Conservation (phyloP, 1,140 invertebrate genomes). For the Limonius californicus region DNA sequence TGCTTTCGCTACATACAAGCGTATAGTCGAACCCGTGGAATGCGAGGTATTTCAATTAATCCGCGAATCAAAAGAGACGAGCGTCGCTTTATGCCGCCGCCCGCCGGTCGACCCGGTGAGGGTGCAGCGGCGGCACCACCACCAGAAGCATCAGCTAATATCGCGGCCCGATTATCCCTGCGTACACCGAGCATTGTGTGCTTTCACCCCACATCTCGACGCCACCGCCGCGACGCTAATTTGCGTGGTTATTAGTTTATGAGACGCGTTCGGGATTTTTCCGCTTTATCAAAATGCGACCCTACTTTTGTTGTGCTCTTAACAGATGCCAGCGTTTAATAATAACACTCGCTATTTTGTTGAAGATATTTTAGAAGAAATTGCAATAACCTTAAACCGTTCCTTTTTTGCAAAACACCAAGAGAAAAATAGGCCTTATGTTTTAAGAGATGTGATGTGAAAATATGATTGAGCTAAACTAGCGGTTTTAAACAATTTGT, state of each 20-base stretch:
- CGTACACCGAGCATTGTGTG: conserved; percentile 10
- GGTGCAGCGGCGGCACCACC: conserved; percentile 13
- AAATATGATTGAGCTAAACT: no score
- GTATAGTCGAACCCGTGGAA: conserved; percentile 38
- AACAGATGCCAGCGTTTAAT: no score
- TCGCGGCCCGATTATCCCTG: conserved; percentile 27
- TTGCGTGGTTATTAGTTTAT: conserved; percentile 26
- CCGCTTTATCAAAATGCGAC: no score
- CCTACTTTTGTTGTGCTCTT: no score
- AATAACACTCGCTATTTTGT: no score
- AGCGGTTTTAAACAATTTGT: no score
- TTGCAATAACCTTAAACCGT: no score
- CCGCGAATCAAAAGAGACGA: conserved; percentile 46
- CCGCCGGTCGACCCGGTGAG: conserved; percentile 20
- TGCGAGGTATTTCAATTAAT: conserved; percentile 48
- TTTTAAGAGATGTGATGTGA: no score
- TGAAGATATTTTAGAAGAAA: no score
- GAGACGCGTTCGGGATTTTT: conserved; percentile 2
- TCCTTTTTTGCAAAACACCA: no score
- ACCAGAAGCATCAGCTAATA: conserved; percentile 20
- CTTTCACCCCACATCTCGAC: not conserved
- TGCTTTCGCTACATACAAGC: conserved; percentile 21
- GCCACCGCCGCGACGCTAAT: conserved; percentile 23
- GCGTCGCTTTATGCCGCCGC: conserved; percentile 42
- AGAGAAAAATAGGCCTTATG: no score